phyloP scores from a whole-genome alignment of 2,888 invertebrate species.

The Ommatoiulus sabulosus region DNA sequence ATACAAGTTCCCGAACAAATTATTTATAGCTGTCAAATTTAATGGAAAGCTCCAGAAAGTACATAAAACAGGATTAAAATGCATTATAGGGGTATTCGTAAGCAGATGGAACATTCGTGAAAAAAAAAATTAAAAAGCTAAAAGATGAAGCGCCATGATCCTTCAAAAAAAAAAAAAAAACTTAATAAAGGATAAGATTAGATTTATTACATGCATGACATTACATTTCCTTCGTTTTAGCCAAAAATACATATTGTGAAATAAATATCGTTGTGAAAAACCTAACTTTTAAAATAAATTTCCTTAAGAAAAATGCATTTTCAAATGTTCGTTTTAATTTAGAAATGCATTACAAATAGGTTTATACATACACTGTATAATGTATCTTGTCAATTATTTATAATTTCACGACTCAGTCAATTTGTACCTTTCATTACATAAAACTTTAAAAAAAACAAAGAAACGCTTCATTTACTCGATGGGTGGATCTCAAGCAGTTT shows the following conservation, averaged over 20 bases:
- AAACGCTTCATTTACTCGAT: not conserved
- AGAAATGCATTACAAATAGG: too few species aligned
- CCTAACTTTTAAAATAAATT: too few species aligned
- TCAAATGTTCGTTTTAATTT: too few species aligned
- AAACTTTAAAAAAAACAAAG: not conserved
- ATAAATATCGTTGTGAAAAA: too few species aligned
- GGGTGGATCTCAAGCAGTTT: not conserved
- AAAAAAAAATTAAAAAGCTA: not conserved
- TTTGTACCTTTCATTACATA: too few species aligned
- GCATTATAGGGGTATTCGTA: not conserved
- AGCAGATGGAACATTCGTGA: not conserved
- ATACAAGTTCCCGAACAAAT: not conserved
- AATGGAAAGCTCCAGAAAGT: not conserved
- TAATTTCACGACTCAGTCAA: too few species aligned
- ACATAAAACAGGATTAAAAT: not conserved
- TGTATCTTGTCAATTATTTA: too few species aligned
- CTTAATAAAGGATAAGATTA: not conserved
- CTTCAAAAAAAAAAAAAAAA: too few species aligned
- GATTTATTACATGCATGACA: not conserved
- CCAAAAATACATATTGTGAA: too few species aligned
- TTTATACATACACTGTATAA: too few species aligned
- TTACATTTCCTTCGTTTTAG: not conserved
- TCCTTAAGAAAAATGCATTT: too few species aligned
- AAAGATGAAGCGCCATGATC: not conserved
- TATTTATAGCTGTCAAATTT: conserved; percentile 28